Evolutionary conservation across 2,888 invertebrate species (phyloP).

Genomic region (Leptinotarsa haldemani): DNA sequence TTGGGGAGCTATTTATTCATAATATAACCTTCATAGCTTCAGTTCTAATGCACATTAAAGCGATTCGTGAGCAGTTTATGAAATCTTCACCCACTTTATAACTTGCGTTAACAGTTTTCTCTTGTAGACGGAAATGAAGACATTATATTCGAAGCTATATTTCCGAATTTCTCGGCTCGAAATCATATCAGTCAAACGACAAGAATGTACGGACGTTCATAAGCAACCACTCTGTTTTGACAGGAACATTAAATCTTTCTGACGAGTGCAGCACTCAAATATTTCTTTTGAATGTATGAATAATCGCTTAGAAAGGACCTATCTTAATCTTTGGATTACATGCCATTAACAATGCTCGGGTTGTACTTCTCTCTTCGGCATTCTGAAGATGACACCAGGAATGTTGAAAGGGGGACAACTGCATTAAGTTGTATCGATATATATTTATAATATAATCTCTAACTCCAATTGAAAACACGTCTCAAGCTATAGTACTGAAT

Average conservation of each 20-base stretch:
- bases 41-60: too few relatives aligned
- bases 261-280: conserved; percentile 26
- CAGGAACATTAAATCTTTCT: conserved; percentile 24
- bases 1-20: too few relatives aligned
- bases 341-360: conserved; percentile 23
- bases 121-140: too few relatives aligned
- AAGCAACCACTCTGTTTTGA: conserved; percentile 22
- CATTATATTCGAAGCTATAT: background rate
- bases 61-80: too few relatives aligned
- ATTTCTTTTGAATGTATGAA: conserved; percentile 20
- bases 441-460: background rate
- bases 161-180: background rate
- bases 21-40: too few relatives aligned
- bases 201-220: background rate
- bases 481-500: too few relatives aligned
- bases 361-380: background rate
- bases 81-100: too few relatives aligned
- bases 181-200: background rate
- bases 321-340: conserved; percentile 24
- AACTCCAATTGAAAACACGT: too few relatives aligned
- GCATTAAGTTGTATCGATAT: background rate
- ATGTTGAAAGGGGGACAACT: background rate
- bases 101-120: too few relatives aligned
- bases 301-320: conserved; percentile 19
- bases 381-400: background rate